Conservation (phyloP, 2,113 vertebrate species). For the Theristicus caerulescens region DNA sequence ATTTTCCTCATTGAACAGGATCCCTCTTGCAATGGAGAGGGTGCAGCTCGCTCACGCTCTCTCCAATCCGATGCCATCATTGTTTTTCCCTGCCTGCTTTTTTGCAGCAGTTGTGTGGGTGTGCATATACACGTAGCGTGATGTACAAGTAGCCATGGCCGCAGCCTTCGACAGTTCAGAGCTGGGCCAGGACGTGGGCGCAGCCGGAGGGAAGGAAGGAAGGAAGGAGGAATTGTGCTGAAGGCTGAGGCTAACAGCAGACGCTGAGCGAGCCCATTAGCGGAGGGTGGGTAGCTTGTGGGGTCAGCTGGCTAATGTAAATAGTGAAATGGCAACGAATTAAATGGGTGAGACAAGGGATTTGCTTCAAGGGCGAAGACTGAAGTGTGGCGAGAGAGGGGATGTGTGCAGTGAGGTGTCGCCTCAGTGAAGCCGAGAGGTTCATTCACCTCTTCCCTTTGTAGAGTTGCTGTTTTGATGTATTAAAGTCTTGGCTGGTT, state of each 20-base stretch:
- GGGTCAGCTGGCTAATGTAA: fast-evolving
- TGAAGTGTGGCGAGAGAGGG: fast-evolving
- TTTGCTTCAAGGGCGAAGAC: not conserved
- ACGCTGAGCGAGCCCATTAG: fast-evolving
- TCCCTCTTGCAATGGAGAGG: not conserved
- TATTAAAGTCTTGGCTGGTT: fast-evolving
- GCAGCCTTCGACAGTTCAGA: not conserved
- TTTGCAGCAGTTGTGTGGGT: not conserved
- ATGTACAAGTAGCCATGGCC: not conserved
- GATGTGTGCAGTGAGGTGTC: fast-evolving
- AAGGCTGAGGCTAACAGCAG: not conserved
- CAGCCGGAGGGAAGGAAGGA: not conserved
- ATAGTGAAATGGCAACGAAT: not conserved
- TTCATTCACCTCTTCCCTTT: not conserved
- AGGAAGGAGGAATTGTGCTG: not conserved
- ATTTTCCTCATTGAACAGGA: not conserved
- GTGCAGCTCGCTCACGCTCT: not conserved
- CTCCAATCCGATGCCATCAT: fast-evolving
- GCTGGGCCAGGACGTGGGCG: not conserved
- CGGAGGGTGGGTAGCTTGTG: fast-evolving
- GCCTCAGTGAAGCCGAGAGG: fast-evolving
- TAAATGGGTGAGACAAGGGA: not conserved
- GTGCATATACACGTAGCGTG: fast-evolving
- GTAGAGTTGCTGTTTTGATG: fast-evolving
- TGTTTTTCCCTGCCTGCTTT: not conserved